Percentiles rank a stretch among this genome's conserved stretches.
Evolutionary conservation across 2,797 vertebrate species (phyloP).

Genomic region (Muscicapa comitata): DNA sequence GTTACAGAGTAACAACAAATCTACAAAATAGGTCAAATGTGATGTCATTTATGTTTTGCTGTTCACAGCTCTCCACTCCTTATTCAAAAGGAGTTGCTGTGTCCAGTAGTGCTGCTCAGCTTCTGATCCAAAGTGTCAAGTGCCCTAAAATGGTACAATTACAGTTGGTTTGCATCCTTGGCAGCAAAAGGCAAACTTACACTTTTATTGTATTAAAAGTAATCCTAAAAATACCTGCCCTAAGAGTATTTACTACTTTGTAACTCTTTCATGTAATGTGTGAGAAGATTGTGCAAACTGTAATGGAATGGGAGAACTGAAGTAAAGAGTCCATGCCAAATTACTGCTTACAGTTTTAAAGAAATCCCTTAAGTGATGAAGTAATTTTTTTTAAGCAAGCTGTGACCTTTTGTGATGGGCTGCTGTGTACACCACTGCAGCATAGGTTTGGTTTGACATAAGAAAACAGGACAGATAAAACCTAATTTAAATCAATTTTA

Average conservation of each 20-base stretch:
- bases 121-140: background rate
- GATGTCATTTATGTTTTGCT: background rate
- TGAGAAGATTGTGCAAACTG: background rate
- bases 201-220: background rate
- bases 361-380: background rate
- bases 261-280: background rate
- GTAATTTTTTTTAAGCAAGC: background rate
- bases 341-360: background rate
- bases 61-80: background rate
- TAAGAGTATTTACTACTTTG: background rate
- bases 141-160: background rate
- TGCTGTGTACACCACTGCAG: background rate
- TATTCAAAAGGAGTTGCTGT: background rate
- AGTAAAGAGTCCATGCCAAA: background rate
- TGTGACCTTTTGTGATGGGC: background rate
- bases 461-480: background rate
- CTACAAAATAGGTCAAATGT: background rate
- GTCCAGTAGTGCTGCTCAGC: background rate
- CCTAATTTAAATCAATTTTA: constrained; percentile 75
- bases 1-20: background rate
- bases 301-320: background rate
- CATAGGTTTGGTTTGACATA: background rate
- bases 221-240: background rate
- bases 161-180: accelerated
- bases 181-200: background rate